Conservation (phyloP, 1,140 invertebrate species). For the Trichonephila clavipes region DNA sequence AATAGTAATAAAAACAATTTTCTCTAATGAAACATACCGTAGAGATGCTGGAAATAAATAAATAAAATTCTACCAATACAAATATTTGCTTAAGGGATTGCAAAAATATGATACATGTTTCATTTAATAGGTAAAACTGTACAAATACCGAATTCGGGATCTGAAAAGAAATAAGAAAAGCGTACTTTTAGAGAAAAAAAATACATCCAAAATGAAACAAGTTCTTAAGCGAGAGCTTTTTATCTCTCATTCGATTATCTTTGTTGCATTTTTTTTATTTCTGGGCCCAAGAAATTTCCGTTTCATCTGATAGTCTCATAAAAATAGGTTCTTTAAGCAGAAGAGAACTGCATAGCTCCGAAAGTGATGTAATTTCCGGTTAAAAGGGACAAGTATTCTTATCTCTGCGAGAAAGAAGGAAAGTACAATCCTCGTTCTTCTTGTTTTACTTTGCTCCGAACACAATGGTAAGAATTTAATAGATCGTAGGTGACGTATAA, state of each 20-base stretch:
- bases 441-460: slow-evolving; percentile 50
- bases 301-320: slow-evolving; percentile 52
- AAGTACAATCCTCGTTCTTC: slow-evolving; percentile 8
- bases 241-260: slow-evolving; percentile 21
- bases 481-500: slow-evolving; percentile 59
- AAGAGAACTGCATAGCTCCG: slow-evolving; percentile 4
- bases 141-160: background rate
- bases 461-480: slow-evolving; percentile 64
- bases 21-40: too few species aligned
- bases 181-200: background rate
- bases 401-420: slow-evolving; percentile 14
- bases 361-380: slow-evolving; percentile 72
- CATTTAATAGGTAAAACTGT: background rate
- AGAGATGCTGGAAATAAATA: background rate
- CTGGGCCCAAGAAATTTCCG: slow-evolving; percentile 35
- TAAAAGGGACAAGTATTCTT: slow-evolving; percentile 49
- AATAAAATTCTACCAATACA: too few species aligned
- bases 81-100: background rate
- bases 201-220: slow-evolving; percentile 15
- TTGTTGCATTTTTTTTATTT: background rate
- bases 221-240: slow-evolving; percentile 1
- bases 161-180: background rate
- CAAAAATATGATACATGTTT: background rate
- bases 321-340: slow-evolving; percentile 46
- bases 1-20: too few species aligned